Evolutionary conservation across 1,140 invertebrate genomes (phyloP).

Genomic region (Procambarus virginalis): DNA sequence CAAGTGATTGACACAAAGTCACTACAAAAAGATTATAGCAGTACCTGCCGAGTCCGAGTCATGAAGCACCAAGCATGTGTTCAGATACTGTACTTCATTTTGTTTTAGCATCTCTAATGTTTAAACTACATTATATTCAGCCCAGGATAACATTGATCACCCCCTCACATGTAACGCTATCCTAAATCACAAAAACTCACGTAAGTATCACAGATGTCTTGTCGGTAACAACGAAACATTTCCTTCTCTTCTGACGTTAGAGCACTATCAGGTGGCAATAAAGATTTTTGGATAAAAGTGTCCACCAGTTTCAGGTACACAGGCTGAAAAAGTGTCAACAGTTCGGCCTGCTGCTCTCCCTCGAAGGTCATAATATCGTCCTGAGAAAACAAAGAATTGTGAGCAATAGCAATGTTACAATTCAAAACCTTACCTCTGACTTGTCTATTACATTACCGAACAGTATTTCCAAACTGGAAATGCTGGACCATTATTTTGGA

Average conservation of each 20-base stretch:
- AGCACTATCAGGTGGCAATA: constrained; percentile 67
- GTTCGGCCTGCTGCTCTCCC: constrained; percentile 59
- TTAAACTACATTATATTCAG: too few species aligned
- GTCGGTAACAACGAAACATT: constrained; percentile 70
- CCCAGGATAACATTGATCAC: too few species aligned
- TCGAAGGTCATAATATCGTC: constrained; percentile 70
- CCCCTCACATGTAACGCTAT: neutral
- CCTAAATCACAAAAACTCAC: constrained; percentile 38
- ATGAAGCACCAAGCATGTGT: too few species aligned
- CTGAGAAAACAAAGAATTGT: constrained; percentile 33
- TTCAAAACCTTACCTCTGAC: too few species aligned
- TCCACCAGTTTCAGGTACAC: constrained; percentile 70
- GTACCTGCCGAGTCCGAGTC: too few species aligned
- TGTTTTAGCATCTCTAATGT: too few species aligned
- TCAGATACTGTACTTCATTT: too few species aligned
- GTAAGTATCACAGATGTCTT: constrained; percentile 71
- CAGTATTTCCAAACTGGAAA: too few species aligned
- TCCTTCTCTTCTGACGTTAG: constrained; percentile 68
- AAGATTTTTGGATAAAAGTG: constrained; percentile 68
- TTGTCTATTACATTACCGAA: too few species aligned
- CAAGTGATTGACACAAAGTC: too few species aligned
- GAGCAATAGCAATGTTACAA: neutral
- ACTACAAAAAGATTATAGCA: too few species aligned
- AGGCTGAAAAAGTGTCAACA: constrained; percentile 62
- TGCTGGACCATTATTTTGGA: too few species aligned